Conservation (phyloP, 2,888 invertebrate species). For the Dasypogon diadema region DNA sequence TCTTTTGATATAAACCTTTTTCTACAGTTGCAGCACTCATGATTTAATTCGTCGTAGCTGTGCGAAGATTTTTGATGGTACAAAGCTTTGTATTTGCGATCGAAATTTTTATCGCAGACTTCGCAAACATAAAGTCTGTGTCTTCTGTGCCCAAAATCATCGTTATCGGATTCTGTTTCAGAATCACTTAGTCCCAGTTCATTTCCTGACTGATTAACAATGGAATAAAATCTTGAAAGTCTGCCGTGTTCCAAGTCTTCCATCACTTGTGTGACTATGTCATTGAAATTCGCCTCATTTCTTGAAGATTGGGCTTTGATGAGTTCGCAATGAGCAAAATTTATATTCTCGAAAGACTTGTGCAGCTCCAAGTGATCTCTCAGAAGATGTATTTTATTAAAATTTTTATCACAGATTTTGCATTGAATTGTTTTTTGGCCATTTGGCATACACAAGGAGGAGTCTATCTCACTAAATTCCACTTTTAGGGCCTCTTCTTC, state of each 20-base stretch:
- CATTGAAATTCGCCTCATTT: neutral
- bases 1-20: slow-evolving; percentile 71
- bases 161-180: slow-evolving; percentile 65
- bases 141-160: neutral
- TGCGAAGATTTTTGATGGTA: slow-evolving; percentile 61
- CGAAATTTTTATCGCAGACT: slow-evolving; percentile 62
- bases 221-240: slow-evolving; percentile 61
- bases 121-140: slow-evolving; percentile 60
- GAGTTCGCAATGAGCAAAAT: slow-evolving; percentile 6
- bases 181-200: slow-evolving; percentile 66
- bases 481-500: neutral
- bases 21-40: slow-evolving; percentile 71
- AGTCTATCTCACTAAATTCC: neutral
- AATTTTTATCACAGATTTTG: slow-evolving; percentile 64
- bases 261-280: slow-evolving; percentile 9
- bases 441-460: slow-evolving; percentile 59
- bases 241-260: slow-evolving; percentile 27
- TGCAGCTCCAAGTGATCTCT: slow-evolving; percentile 62
- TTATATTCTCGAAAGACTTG: slow-evolving; percentile 59
- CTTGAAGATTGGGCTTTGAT: neutral
- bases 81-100: slow-evolving; percentile 62
- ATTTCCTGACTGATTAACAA: slow-evolving; percentile 62
- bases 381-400: slow-evolving; percentile 60
- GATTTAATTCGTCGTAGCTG: slow-evolving; percentile 69
- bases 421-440: slow-evolving; percentile 62